These are phyloP conservation scores for Ammodytes marinus DNA, from an alignment of 2,113 vertebrate genomes.

Conservation along the genomic window DNA sequence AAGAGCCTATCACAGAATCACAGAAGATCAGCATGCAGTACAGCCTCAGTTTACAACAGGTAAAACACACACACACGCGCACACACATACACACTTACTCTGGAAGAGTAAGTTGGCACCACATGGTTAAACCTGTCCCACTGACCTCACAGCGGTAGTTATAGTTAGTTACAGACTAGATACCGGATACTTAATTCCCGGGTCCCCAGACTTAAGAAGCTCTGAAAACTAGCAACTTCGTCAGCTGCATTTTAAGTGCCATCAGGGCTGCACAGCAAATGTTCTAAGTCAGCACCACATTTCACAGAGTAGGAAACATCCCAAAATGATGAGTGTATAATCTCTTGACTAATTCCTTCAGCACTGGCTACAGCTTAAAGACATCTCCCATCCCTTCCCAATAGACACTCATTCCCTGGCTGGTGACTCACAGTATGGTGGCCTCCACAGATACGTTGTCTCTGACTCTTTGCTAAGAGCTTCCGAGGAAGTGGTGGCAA, in stretches of 20 bases:
- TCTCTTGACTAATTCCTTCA: conserved; percentile 87
- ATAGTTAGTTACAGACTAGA: conserved; percentile 73
- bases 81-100: conserved; percentile 16
- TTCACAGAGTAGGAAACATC: conserved; percentile 83
- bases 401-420: conserved; percentile 81
- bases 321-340: conserved; percentile 88
- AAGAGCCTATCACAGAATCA: conserved; percentile 87
- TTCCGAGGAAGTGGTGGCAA: conserved; percentile 73
- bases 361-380: conserved; percentile 85
- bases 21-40: conserved; percentile 4
- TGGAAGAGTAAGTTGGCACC: conserved; percentile 51
- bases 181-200: conserved; percentile 75
- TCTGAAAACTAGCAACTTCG: conserved; percentile 80
- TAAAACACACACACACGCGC: conserved; percentile 27
- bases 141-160: conserved; percentile 69
- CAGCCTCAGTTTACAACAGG: conserved; percentile 13
- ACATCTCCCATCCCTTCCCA: conserved; percentile 82
- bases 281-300: conserved; percentile 85
- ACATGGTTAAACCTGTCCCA: conserved; percentile 73
- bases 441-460: conserved; percentile 80
- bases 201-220: conserved; percentile 80
- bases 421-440: conserved; percentile 84
- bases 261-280: conserved; percentile 83
- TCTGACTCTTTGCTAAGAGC: conserved; percentile 74
- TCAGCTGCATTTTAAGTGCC: conserved; percentile 86